Conservation (phyloP, 2,888 invertebrate species). For the Dynastes maya region DNA sequence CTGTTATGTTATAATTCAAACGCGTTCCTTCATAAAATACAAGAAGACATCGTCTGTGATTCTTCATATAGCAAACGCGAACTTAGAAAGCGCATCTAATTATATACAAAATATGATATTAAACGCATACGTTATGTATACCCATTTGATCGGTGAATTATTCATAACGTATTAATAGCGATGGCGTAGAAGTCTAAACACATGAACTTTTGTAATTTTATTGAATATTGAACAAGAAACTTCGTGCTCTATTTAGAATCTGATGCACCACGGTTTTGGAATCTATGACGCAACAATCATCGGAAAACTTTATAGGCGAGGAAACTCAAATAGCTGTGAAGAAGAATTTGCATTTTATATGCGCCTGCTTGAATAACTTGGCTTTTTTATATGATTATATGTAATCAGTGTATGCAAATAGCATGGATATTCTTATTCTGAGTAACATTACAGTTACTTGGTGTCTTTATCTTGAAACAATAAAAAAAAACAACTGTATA, state of each 20-base stretch:
- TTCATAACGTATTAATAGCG: conserved; percentile 9
- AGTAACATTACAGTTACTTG: background rate
- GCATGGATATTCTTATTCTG: too few relatives aligned
- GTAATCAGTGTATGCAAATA: too few relatives aligned
- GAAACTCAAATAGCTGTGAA: background rate
- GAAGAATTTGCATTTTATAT: background rate
- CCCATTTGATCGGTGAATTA: background rate
- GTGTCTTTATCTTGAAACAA: background rate
- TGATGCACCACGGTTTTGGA: background rate
- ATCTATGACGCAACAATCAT: background rate
- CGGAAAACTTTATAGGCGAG: background rate
- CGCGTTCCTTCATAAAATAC: background rate
- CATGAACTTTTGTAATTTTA: conserved; percentile 5
- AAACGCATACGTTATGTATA: background rate
- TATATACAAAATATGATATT: conserved; percentile 12
- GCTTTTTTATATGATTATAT: too few relatives aligned
- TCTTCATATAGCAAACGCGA: background rate
- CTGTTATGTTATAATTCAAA: conserved; percentile 4
- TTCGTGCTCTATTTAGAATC: conserved; percentile 6
- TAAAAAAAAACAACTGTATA: background rate
- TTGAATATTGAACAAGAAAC: conserved; percentile 9
- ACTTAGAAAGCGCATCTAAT: conserved; percentile 18
- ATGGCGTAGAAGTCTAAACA: background rate
- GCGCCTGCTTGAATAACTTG: background rate
- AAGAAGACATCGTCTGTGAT: background rate